Conservation (phyloP, 2,113 vertebrate genomes). For the Muscicapa adusta region DNA sequence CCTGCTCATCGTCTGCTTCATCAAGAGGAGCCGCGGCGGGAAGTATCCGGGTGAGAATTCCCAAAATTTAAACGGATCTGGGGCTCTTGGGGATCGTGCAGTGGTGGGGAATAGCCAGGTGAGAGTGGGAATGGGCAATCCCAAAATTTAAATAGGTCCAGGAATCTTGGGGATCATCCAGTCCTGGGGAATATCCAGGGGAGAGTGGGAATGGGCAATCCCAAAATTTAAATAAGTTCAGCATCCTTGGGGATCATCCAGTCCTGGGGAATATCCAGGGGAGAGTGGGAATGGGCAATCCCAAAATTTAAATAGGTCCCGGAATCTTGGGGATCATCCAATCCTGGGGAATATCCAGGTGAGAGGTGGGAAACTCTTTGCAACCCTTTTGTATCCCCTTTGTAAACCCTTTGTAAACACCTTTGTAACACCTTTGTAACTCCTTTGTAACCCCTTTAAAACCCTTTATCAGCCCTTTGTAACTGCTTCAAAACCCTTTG, state of each 20-base stretch:
- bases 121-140: not conserved
- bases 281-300: not conserved
- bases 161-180: rapidly evolving
- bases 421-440: too few species aligned
- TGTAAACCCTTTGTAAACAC: not conserved
- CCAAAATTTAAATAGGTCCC: too few species aligned
- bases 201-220: not conserved
- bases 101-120: not conserved
- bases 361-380: not conserved
- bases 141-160: rapidly evolving
- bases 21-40: conserved; percentile 95
- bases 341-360: too few species aligned
- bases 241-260: too few species aligned
- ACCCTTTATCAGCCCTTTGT: not conserved
- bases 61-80: rapidly evolving
- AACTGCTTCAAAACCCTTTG: not conserved
- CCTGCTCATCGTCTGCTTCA: conserved; percentile 97
- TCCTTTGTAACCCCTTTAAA: not conserved
- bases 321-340: too few species aligned
- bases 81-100: rapidly evolving
- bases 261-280: not conserved
- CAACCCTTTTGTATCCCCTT: not conserved
- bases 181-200: too few species aligned
- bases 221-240: rapidly evolving
- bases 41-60: conserved; percentile 88